These are phyloP conservation scores for Himalopsyche japonica DNA, from an alignment of 2,888 invertebrate species.

Conservation along the genomic window DNA sequence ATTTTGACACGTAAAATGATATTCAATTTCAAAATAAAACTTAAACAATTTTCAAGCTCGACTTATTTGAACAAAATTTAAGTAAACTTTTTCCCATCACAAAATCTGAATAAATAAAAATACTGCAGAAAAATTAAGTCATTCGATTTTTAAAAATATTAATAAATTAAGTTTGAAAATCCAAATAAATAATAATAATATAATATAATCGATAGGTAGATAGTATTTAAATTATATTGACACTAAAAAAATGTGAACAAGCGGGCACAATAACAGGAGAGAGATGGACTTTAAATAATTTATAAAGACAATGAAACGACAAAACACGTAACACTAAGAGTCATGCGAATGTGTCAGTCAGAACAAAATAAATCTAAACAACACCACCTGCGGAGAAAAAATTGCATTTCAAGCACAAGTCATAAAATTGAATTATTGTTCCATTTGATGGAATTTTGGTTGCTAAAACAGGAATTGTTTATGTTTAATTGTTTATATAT, in stretches of 20 bases:
- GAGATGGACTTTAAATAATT: neutral
- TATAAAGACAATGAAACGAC: neutral
- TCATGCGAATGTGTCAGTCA: neutral
- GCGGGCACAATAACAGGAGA: neutral
- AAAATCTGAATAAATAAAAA: constrained; percentile 23
- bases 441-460: too few species aligned
- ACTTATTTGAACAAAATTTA: constrained; percentile 44
- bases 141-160: constrained; percentile 39
- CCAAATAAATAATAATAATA: neutral
- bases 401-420: neutral
- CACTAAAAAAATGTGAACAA: neutral
- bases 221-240: neutral
- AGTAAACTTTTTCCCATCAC: constrained; percentile 49
- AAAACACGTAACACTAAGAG: neutral
- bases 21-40: constrained; percentile 39
- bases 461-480: too few species aligned
- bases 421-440: neutral
- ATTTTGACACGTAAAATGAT: too few species aligned
- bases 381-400: neutral
- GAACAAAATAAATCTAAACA: neutral
- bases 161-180: constrained; percentile 40
- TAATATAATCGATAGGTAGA: neutral
- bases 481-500: too few species aligned
- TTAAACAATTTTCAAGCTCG: constrained; percentile 35
- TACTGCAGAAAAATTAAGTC: neutral